Base-by-base conservation (phyloP, 1,140 invertebrate genomes). In the Drosophila nigromelanica region DNA sequence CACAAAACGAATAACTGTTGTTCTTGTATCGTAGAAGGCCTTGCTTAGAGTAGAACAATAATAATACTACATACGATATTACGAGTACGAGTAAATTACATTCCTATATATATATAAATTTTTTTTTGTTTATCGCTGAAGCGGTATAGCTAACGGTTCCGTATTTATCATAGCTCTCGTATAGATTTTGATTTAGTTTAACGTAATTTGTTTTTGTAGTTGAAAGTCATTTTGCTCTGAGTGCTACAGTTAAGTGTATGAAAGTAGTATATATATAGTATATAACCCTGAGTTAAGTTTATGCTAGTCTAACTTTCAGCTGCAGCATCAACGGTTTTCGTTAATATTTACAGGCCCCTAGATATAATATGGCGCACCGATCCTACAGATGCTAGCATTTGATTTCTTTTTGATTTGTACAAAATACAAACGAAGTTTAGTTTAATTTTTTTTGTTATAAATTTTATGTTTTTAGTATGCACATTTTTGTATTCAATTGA, bases 261-360 rank as follows among this genome's bases (percentile, higher is more conserved):
- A 60, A 76, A 61, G 37, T 48, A 66, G 47, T 75, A 69, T 45
- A 51, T 33, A 33, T 35, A 35, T 52, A 18, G 14, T 10, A 35
- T 63, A 73, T 76, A 82, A 79, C 82, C 82, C 82, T 87, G 82
- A 87, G 82, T 87, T 89, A 59, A 79, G 75, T 89, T 79, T 63
- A 64, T 60, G 64, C 80, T 78, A 76, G 82, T 86, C 62, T 63
- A 82, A 77, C 71, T 39, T 63, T 72, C 66, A 60, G 71, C 71
- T 72, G 80, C 43, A 61, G 62, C 62, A 67, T 71, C 50, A 61
- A 67, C 66, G 63, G 43, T 62, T 59, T 63, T 59, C 15, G 43
- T 73, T 73, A 86, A 43, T 40, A 76, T 85, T 77, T 80, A 86
- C 77, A 77, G 56, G 45, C 56, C 69, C 75, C 58, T 70, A 24